Base-by-base conservation (phyloP, 2,113 vertebrate species). In the Himantopus leucocephalus region DNA sequence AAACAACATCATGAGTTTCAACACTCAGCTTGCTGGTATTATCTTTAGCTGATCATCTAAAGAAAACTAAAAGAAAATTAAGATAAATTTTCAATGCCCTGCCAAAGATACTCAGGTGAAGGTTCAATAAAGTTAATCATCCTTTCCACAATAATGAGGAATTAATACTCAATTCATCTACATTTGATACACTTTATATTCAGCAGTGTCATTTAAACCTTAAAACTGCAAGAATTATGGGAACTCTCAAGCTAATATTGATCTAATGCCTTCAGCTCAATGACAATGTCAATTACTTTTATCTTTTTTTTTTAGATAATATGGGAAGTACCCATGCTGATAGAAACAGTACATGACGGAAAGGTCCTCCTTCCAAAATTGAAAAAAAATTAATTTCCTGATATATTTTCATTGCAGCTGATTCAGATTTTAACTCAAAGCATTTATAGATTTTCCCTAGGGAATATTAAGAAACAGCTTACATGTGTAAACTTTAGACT, bases 201-300 rank as follows among this genome's bases (percentile, higher is more conserved):
- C 80, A 76, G 45, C 41, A 77, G 26, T 84, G 41, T 55, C 75
- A 89, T 88, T 87, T 93, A 92, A 96, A 86, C 24, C 50, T 74
- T 93, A 45, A 86, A 92, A 50, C 59, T 90, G 22, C 58, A 96
- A 96, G 73, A 95, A 83, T 93, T 94, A 90, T 92, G 85, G 50
- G 73, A 79, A 17, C 32, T 94, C 20, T 94, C 73, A 92, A 91
- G 85, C 24, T 66, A 88, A 87, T 75, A 93, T 93, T 91, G 88
- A 92, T 97, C 68, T 93, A 94, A 70, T 55, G 66, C n/a, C 80
- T 95, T 67, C 45, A 76, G 19, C 77, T 55, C 62, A 83, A 56
- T 68, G 22, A 91, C 73, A 84, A 7, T 68, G 66, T 92, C 82
- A 95, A 93, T 96, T 93, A 64, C 29, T 75, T 70, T 66, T 62